Percentiles rank a stretch among this genome's conserved stretches.
Conservation (phyloP, 2,797 vertebrate species). For the Micromesistius poutassou region DNA sequence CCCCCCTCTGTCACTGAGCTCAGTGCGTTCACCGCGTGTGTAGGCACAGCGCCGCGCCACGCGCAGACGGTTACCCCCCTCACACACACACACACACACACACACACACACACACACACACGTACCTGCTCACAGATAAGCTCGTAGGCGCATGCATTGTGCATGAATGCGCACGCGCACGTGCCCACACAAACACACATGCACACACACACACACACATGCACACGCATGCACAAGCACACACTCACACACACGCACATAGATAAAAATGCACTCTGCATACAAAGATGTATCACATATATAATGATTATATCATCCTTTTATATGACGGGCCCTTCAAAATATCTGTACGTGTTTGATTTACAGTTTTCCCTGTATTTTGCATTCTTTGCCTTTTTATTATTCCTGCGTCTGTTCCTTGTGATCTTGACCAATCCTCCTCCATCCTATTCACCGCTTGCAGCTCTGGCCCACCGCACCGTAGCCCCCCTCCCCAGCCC, state of each 20-base stretch:
- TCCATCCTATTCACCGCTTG: not conserved
- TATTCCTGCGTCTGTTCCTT: not conserved
- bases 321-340: too few species aligned
- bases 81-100: too few species aligned
- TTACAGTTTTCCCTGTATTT: constrained; percentile 2
- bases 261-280: not conserved
- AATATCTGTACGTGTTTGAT: constrained; percentile 12
- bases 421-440: not conserved
- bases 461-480: not conserved
- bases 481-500: constrained; percentile 22
- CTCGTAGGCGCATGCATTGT: too few species aligned
- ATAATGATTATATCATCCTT: too few species aligned
- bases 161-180: not conserved
- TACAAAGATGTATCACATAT: not conserved
- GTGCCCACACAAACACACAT: not conserved
- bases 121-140: too few species aligned
- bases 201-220: constrained; percentile 1
- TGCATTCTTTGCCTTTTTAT: constrained; percentile 5
- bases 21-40: too few species aligned
- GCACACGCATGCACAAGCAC: not conserved
- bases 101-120: too few species aligned
- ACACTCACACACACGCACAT: not conserved
- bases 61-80: too few species aligned
- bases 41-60: too few species aligned
- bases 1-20: too few species aligned